Base-by-base conservation (phyloP, 1,140 invertebrate species). In the Drosophila leontia region DNA sequence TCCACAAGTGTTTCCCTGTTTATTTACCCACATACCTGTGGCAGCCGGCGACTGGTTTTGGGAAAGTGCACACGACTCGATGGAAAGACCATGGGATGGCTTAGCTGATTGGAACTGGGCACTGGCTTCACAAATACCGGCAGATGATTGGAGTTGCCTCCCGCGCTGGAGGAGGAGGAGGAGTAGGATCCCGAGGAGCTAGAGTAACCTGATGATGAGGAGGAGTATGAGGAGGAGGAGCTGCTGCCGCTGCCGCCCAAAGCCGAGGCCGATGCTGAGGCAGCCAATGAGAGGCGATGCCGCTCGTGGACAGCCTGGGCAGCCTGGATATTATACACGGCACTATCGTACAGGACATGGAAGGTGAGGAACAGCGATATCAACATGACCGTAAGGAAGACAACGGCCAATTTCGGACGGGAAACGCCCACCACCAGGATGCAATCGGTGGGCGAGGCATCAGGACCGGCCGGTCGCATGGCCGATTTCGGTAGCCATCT, bases 281-380 rank as follows among this genome's bases (percentile, higher is more conserved):
- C 80, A 15, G 78, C 81, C 61, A 92, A 35, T 5, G 81, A 81
- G 35, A 91, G 83, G 7, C 84, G 91, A 80, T 92, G 91, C 15
- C 79, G 58, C 53, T 92, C 92, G 44, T 91, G 84, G 7, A 91
- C 88, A 1, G 91, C 91, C 56, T 92, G 92, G 0, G 91, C 92
- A 0, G 92, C 92, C 23, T 96, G 96, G 62, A 97, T 94, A 86
- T 95, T 96, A 92, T 96, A 96, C 13, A 96, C 94, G n/a, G 96
- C 96, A 91, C 96, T 96, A 93, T 97, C 96, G 93, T 97, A 97
- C 44, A 97, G 95, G 61, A 97, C 95, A 92, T 97, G 96, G 93
- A 97, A 96, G 57, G 96, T 96, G 82, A 97, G 95, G 93, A 96
- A 96, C 44, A 97, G 94, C 13, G 96, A 96, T 57, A 97, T 94